Evolutionary conservation across 2,797 vertebrate species (phyloP), one percentile per base, ranked within the genome.

Genomic region (Chromis chromis): DNA sequence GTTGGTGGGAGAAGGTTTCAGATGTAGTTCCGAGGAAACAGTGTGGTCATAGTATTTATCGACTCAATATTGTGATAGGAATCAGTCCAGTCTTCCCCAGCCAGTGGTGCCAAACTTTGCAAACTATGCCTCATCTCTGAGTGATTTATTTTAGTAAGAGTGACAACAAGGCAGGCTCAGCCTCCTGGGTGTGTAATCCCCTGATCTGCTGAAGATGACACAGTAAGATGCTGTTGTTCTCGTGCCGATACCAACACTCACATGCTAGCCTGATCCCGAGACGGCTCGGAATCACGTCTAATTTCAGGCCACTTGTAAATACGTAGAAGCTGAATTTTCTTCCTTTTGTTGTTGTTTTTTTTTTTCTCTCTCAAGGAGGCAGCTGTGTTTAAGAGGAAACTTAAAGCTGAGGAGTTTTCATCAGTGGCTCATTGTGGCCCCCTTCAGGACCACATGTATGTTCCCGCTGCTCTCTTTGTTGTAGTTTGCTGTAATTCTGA

Each of bases 361-460:
- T 63, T 40, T 58, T 71, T 57, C 72, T 69, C 24, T 13, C 16
- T 63, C 6, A 52, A 65, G 55, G 78, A 79, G 69, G 58, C 64
- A 70, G 73, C 77, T 65, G 78, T 65, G 78, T 55, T 84, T 70
- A 59, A 42, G 76, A 71, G 78, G 83, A 81, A 31, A 62, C 65
- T 24, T 58, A 54, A 85, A 71, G 73, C 75, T 62, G 70, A 71
- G 66, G 81, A 79, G 65, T 69, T 86, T 86, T 80, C 78, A 76
- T 82, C 86, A 76, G 79, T 52, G 79, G 88, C 90, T 92, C 90
- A 86, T 84, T 89, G 89, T 88, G 89, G 88, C 89, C 91, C 88
- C 82, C 90, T 91, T 89, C 89, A 91, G 90, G 89, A 88, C 53
- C 82, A 79, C 9, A 74, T 85, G 87, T 75, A 77, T 54, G 82